Conservation (phyloP, 2,797 vertebrate species). For the Phrynocephalus forsythii region DNA sequence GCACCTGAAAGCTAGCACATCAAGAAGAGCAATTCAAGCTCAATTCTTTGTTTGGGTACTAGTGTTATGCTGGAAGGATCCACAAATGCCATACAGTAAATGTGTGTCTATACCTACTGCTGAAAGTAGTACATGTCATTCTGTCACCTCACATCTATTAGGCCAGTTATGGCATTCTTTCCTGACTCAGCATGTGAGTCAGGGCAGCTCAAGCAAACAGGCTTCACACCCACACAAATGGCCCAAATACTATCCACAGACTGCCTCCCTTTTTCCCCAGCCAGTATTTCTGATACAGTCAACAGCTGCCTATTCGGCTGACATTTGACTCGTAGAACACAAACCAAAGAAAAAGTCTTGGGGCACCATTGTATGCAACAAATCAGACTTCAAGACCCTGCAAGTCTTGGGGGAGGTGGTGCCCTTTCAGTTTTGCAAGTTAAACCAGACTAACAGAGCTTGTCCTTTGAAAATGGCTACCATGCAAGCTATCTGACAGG, state of each 20-base stretch:
- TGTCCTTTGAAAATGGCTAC: not conserved
- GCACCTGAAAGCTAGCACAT: not conserved
- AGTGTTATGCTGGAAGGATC: not conserved
- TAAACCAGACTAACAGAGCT: not conserved
- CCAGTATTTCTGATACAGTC: not conserved
- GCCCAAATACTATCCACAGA: not conserved
- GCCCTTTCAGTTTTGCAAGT: not conserved
- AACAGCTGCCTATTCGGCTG: not conserved
- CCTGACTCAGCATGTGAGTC: not conserved
- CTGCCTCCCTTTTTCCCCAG: not conserved
- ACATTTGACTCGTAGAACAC: not conserved
- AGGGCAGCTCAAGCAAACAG: not conserved
- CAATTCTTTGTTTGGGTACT: not conserved
- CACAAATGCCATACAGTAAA: not conserved
- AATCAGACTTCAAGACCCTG: no score
- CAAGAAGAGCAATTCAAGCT: not conserved
- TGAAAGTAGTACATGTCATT: not conserved
- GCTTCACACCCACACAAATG: not conserved
- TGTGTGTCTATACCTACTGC: not conserved
- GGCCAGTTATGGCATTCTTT: not conserved
- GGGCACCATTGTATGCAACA: no score
- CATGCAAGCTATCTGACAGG: not conserved
- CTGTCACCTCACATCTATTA: not conserved
- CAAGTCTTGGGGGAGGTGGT: no score
- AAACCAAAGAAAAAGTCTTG: not conserved